A percentile compares a stretch with the other conserved stretches of the same genome.
These are phyloP conservation scores for Darwinula stevensoni DNA, from an alignment of 2,888 invertebrate genomes.

Conservation along the genomic window DNA sequence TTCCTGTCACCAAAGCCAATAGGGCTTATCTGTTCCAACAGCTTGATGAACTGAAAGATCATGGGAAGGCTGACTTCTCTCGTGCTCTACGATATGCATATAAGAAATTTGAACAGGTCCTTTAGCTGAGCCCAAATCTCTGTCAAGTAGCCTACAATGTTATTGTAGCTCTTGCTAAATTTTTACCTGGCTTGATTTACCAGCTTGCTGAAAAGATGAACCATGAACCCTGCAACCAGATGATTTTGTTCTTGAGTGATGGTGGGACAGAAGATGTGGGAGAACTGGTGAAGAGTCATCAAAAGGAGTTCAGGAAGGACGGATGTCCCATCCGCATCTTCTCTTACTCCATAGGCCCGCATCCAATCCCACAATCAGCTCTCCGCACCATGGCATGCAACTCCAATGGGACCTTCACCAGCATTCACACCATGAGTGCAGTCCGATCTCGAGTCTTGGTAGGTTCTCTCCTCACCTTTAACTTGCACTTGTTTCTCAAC, in stretches of 20 bases:
- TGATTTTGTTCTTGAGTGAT: constrained; percentile 24
- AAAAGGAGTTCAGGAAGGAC: too few relatives aligned
- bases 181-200: too few relatives aligned
- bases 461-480: too few relatives aligned
- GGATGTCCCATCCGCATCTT: constrained; percentile 21
- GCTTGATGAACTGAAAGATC: constrained; percentile 16
- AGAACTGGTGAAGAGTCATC: constrained; percentile 17
- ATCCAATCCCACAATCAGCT: constrained; percentile 18
- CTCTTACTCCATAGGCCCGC: constrained; percentile 21
- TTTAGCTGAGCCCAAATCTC: too few relatives aligned
- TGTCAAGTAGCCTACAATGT: too few relatives aligned
- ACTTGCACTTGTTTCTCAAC: too few relatives aligned
- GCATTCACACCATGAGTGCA: constrained; percentile 20
- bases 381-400: constrained; percentile 20
- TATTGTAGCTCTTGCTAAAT: too few relatives aligned
- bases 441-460: constrained; percentile 20
- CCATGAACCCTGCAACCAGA: constrained; percentile 18
- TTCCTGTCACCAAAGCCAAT: neutral
- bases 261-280: constrained; percentile 22
- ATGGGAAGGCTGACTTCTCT: constrained; percentile 4
- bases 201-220: constrained; percentile 4
- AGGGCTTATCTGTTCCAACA: constrained; percentile 13
- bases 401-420: constrained; percentile 19
- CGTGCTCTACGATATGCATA: too few relatives aligned
- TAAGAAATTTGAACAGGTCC: too few relatives aligned